Evolutionary conservation across 2,888 invertebrate species (phyloP).

Genomic region (Thereva unica): DNA sequence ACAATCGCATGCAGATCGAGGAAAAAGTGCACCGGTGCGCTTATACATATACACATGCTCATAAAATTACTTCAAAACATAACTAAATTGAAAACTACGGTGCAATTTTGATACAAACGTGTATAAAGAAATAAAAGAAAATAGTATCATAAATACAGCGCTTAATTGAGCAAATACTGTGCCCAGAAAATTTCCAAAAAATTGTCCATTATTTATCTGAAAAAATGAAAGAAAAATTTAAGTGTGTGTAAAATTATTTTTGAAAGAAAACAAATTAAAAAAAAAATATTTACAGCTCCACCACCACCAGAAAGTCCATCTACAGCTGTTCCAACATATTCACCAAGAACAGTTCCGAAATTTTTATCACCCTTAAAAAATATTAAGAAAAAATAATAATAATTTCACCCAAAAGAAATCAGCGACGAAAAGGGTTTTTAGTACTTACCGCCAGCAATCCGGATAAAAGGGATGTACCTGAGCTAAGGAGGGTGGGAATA

Average conservation of each 20-base stretch:
- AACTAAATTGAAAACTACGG: neutral
- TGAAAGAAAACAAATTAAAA: neutral
- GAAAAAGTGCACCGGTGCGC: too few species aligned
- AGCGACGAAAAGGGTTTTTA: neutral
- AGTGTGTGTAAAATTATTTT: conserved; percentile 1
- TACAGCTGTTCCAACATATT: conserved; percentile 54
- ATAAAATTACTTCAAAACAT: conserved; percentile 7
- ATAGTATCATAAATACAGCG: conserved; percentile 49
- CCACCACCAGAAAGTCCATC: conserved; percentile 58
- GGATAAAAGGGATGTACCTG: conserved; percentile 53
- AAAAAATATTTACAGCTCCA: conserved; percentile 52
- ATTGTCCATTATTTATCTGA: conserved; percentile 56
- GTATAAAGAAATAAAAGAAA: conserved; percentile 1
- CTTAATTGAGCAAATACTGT: conserved; percentile 56
- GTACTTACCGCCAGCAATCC: conserved; percentile 51
- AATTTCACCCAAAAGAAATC: neutral
- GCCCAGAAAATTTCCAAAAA: conserved; percentile 56
- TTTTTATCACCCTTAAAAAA: conserved; percentile 52
- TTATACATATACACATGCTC: too few species aligned
- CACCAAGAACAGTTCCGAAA: conserved; percentile 56
- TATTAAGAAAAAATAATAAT: neutral
- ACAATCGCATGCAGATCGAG: too few species aligned
- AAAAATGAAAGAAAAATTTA: conserved; percentile 39
- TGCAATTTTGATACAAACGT: neutral
- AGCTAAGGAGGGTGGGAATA: conserved; percentile 52